These are phyloP conservation scores for Lemur catta DNA, from an alignment of 2,797 vertebrate genomes.

Conservation along the genomic window DNA sequence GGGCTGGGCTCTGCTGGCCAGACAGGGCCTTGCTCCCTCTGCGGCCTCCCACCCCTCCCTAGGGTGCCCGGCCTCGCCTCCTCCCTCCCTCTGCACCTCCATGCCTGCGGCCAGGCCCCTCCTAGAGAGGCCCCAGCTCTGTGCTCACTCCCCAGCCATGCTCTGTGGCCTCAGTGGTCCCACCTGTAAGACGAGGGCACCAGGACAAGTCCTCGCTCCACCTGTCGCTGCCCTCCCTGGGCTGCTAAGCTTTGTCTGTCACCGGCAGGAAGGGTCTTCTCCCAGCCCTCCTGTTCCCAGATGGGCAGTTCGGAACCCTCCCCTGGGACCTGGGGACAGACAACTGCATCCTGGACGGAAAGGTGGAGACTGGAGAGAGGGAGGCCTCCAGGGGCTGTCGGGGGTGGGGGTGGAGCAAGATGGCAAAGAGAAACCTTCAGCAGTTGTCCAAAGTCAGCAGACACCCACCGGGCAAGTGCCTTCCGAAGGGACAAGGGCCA, in stretches of 20 bases:
- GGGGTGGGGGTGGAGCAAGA: too few relatives aligned
- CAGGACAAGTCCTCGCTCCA: fast-evolving
- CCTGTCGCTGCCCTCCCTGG: not conserved
- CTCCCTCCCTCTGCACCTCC: too few relatives aligned
- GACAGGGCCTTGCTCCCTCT: not conserved
- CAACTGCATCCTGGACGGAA: not conserved
- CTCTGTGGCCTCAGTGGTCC: not conserved
- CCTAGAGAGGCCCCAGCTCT: not conserved
- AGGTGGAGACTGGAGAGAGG: not conserved
- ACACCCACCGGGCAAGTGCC: not conserved
- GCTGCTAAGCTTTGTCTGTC: not conserved
- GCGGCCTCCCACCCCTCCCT: not conserved
- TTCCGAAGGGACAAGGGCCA: not conserved
- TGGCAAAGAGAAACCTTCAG: too few relatives aligned
- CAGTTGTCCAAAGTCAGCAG: not conserved
- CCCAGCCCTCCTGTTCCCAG: not conserved
- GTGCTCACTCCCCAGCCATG: too few relatives aligned
- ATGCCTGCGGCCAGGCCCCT: not conserved
- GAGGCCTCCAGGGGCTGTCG: not conserved
- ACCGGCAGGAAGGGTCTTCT: not conserved
- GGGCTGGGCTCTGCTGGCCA: not conserved
- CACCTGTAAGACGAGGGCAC: not conserved
- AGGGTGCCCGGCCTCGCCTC: not conserved
- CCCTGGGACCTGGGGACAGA: not conserved
- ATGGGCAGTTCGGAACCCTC: too few relatives aligned